Conservation (phyloP, 1,140 invertebrate genomes). For the Drosophila eugracilis region DNA sequence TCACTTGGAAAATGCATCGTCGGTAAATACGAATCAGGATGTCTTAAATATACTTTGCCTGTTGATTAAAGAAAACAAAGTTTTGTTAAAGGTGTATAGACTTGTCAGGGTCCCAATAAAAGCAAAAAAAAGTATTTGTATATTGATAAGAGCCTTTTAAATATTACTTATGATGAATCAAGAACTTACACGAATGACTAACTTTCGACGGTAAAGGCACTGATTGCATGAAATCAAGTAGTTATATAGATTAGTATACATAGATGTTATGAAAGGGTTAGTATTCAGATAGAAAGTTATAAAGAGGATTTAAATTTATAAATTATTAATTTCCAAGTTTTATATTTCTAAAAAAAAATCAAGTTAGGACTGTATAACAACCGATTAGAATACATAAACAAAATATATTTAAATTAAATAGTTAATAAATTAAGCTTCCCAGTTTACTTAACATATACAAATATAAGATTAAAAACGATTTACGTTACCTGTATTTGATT, state of each 20-base stretch:
- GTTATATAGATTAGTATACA: conserved; percentile 27
- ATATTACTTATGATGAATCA: conserved; percentile 9
- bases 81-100: background rate
- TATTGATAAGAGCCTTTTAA: background rate
- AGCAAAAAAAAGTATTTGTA: no score
- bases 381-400: no score
- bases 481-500: conserved; percentile 86
- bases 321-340: no score
- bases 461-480: no score
- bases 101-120: no score
- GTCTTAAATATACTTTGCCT: conserved; percentile 91
- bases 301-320: no score
- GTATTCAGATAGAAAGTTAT: background rate
- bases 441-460: no score
- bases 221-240: conserved; percentile 72
- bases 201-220: conserved; percentile 86
- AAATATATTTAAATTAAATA: no score
- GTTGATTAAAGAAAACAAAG: conserved; percentile 14
- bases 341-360: no score
- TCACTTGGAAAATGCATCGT: conserved; percentile 89
- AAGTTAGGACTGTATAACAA: no score
- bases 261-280: conserved; percentile 7
- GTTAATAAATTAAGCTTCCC: no score
- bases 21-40: conserved; percentile 94
- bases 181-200: conserved; percentile 77